phyloP scores from a whole-genome alignment of 2,797 vertebrate species.

The Etheostoma nigrum region DNA sequence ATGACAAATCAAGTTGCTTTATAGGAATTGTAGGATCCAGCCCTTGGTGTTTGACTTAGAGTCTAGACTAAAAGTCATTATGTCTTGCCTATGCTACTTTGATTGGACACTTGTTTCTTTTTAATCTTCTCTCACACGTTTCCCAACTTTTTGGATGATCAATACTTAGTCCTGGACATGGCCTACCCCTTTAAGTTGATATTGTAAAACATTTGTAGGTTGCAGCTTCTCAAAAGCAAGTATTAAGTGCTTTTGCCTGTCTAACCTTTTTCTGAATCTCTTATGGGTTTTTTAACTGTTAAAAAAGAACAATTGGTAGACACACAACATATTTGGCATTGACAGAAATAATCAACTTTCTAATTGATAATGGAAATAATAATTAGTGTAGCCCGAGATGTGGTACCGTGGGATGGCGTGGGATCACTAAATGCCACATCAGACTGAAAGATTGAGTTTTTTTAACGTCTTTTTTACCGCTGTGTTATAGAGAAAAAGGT shows the following conservation, averaged over 20 bases:
- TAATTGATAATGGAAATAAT: constrained; percentile 7
- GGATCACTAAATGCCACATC: constrained; percentile 16
- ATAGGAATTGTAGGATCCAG: neutral
- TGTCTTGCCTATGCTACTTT: neutral
- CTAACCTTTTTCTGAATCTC: neutral
- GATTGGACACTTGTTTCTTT: neutral
- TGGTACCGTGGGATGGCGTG: neutral
- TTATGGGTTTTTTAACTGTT: neutral
- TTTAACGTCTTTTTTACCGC: constrained; percentile 1
- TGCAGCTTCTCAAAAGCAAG: neutral
- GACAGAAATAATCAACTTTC: neutral
- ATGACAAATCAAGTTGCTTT: neutral
- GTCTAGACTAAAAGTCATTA: neutral
- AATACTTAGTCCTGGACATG: neutral
- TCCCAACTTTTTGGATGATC: neutral
- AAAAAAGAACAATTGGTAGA: neutral
- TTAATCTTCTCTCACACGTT: neutral
- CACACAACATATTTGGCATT: neutral
- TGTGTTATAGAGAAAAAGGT: constrained; percentile 14
- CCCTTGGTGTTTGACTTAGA: neutral
- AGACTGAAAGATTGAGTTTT: neutral
- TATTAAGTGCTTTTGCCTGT: neutral
- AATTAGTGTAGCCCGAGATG: neutral
- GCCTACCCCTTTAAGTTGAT: neutral
- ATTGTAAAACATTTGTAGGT: neutral